These are phyloP conservation scores for Todiramphus chloris DNA, from an alignment of 2,113 vertebrate genomes.

Conservation along the genomic window DNA sequence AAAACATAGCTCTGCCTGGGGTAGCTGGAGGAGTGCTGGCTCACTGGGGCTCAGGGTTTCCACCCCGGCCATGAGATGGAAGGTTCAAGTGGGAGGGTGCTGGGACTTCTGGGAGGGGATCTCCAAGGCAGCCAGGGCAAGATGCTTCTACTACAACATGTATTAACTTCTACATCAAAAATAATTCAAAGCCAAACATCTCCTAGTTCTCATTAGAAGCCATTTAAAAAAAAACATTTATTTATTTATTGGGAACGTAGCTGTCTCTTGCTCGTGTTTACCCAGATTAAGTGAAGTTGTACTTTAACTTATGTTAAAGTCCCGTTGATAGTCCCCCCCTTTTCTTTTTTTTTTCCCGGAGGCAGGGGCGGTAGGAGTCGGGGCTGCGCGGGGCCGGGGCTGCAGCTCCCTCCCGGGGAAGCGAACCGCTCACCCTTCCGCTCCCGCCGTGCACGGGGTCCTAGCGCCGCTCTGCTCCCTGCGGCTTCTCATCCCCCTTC, in stretches of 20 bases:
- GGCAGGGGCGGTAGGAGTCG: not conserved
- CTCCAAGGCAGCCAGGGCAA: not conserved
- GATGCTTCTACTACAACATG: accelerated
- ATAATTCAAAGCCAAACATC: not conserved
- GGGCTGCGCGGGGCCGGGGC: not conserved
- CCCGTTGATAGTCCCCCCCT: not conserved
- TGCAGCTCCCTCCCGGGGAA: not conserved
- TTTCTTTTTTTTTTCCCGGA: accelerated
- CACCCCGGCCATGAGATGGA: not conserved
- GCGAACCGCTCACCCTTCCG: too few relatives aligned
- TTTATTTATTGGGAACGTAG: not conserved
- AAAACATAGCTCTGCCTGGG: not conserved
- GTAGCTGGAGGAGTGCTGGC: not conserved
- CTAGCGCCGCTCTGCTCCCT: not conserved
- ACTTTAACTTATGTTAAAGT: not conserved
- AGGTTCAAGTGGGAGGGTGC: not conserved
- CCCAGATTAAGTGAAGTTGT: not conserved
- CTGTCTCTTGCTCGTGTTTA: not conserved
- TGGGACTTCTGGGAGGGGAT: not conserved
- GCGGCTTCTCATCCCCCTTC: not conserved
- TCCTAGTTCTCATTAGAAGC: not conserved
- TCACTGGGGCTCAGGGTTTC: not conserved
- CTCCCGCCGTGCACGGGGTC: not conserved
- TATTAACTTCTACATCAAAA: not conserved
- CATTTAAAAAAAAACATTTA: too few relatives aligned